Evolutionary conservation across 2,888 invertebrate genomes (phyloP).

Genomic region (Serrognathus titanus): DNA sequence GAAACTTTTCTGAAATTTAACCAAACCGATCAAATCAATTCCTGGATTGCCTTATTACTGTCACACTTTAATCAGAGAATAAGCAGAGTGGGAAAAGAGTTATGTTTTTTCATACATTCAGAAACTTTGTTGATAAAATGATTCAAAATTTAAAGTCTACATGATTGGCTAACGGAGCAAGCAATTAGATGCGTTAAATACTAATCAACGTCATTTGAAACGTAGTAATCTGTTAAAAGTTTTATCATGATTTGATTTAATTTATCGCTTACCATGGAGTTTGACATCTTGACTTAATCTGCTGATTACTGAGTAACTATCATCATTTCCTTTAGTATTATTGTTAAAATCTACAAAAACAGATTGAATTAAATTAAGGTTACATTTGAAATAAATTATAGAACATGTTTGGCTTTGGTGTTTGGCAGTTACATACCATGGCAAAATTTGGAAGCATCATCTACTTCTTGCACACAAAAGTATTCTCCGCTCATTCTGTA

Average conservation of each 20-base stretch:
- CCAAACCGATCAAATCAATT: too few species aligned
- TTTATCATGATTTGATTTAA: background rate
- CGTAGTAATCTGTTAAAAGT: background rate
- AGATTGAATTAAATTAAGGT: background rate
- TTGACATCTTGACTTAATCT: slow-evolving; percentile 25
- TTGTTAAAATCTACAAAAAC: slow-evolving; percentile 8
- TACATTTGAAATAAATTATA: too few species aligned
- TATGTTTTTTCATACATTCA: too few species aligned
- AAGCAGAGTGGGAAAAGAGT: too few species aligned
- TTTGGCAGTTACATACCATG: slow-evolving; percentile 14
- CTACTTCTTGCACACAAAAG: slow-evolving; percentile 26
- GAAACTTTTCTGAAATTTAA: too few species aligned
- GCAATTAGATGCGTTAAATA: background rate
- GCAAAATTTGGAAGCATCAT: slow-evolving; percentile 20
- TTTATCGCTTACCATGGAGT: slow-evolving; percentile 25
- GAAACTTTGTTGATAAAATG: background rate
- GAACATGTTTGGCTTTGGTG: too few species aligned
- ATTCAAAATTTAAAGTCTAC: background rate
- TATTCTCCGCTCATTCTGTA: slow-evolving; percentile 29
- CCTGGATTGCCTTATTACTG: too few species aligned
- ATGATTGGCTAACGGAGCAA: background rate
- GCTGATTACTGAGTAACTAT: slow-evolving; percentile 13
- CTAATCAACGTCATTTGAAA: background rate
- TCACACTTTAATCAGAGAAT: too few species aligned
- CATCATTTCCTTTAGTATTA: slow-evolving; percentile 10